Evolutionary conservation across 2,797 vertebrate genomes (phyloP).

Genomic region (Peromyscus melanophrys): DNA sequence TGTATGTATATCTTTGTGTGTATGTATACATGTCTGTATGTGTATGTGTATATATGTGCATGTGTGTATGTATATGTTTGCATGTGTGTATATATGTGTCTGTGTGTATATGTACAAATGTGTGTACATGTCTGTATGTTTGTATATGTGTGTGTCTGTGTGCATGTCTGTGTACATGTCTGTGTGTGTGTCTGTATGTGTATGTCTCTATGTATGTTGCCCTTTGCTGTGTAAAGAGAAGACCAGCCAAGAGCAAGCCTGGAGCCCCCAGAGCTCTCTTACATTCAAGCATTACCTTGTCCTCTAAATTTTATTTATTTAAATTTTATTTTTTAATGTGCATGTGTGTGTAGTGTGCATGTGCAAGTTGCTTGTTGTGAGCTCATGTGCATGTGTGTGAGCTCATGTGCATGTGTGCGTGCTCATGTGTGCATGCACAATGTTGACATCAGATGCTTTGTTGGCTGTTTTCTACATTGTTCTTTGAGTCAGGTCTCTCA

Average conservation of each 20-base stretch:
- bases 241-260: accelerated
- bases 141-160: neutral
- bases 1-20: neutral
- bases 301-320: neutral
- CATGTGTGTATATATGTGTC: accelerated
- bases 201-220: neutral
- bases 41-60: neutral
- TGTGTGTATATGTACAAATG: neutral
- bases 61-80: neutral
- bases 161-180: neutral
- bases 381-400: neutral
- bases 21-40: neutral
- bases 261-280: neutral
- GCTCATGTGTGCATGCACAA: neutral
- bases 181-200: neutral
- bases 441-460: neutral
- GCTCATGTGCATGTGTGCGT: neutral
- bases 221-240: neutral
- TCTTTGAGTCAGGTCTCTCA: neutral
- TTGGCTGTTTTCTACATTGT: neutral
- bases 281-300: neutral
- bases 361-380: neutral
- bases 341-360: neutral
- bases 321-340: neutral
- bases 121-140: neutral